Percentiles rank a stretch among this genome's conserved stretches.
These are phyloP conservation scores for Parus major DNA, from an alignment of 2,113 vertebrate species.

Conservation along the genomic window DNA sequence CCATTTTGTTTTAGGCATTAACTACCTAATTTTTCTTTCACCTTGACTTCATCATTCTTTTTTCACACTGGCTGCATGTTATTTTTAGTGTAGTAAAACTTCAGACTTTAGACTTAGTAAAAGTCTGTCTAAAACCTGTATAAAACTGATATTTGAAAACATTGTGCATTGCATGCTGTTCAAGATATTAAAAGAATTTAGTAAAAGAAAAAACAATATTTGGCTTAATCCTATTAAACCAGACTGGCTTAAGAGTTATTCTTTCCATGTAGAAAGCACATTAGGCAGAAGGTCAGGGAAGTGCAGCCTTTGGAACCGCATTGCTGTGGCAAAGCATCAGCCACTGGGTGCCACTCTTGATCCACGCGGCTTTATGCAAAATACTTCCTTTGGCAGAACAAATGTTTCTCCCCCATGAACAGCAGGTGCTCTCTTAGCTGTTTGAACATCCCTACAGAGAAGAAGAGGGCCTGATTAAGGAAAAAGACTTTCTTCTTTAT, in stretches of 20 bases:
- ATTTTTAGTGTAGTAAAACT: neutral
- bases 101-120: too few species aligned
- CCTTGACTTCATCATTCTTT: neutral
- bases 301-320: neutral
- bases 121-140: neutral
- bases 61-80: neutral
- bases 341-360: conserved; percentile 74
- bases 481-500: neutral
- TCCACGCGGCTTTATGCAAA: neutral
- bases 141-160: neutral
- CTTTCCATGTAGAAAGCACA: neutral
- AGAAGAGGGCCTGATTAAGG: conserved; percentile 66
- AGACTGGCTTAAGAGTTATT: neutral
- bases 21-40: neutral
- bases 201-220: neutral
- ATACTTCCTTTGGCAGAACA: neutral
- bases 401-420: conserved; percentile 43
- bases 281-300: neutral
- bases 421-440: conserved; percentile 43
- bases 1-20: neutral
- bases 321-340: neutral
- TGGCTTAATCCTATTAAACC: neutral
- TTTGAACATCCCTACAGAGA: conserved; percentile 71
- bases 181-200: neutral
- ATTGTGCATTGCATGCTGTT: neutral